Evolutionary conservation across 2,888 invertebrate species (phyloP), one percentile per base, ranked within the genome.

Genomic region (Vesta saturnalis): DNA sequence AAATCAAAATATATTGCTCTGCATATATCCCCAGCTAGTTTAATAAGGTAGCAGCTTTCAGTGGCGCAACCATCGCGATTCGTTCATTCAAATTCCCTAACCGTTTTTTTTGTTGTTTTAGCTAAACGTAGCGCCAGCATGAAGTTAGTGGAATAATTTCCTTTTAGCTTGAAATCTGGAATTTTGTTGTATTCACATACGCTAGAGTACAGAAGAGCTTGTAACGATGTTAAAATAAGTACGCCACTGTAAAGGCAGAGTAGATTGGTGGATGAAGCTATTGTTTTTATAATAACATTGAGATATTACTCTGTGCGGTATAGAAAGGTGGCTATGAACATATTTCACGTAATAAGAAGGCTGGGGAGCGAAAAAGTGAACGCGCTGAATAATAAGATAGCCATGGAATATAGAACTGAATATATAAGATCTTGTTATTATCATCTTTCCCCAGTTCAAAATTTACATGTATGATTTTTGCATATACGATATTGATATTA

Each of bases 1-100:
- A 83, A 83, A 83, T 83, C 83, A 82, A 83, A 82, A 83, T 82
- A 83, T 83, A 83, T 83, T 79, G 82, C 82, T 78, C 76, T 77
- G 79, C 81, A 80, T 81, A 81, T 82, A 81, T 81, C 78, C 79
- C 77, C 75, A 72, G 78, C 77, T 76, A 73, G 75, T 79, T 79
- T 79, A 80, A 80, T 78, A 80, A 78, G 78, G 77, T 74, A 71
- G 71, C 69, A 69, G 61, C 69, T 52, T 60, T 62, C 77, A 77
- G 77, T 73, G 78, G 74, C 77, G 78, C 70, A 23, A 49, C 47
- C 18, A 3, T 15, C 3, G n/a, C 39, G n/a, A 2, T 39, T n/a
- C 12, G 2, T 1, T n/a, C 2, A 39, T 39, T 39, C 8, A 39
- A 39, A n/a, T 39, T 39, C 8, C 3, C 3, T n/a, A 39, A n/a